Evolutionary conservation across 1,140 invertebrate species (phyloP).

Genomic region (Cotesia glomerata): DNA sequence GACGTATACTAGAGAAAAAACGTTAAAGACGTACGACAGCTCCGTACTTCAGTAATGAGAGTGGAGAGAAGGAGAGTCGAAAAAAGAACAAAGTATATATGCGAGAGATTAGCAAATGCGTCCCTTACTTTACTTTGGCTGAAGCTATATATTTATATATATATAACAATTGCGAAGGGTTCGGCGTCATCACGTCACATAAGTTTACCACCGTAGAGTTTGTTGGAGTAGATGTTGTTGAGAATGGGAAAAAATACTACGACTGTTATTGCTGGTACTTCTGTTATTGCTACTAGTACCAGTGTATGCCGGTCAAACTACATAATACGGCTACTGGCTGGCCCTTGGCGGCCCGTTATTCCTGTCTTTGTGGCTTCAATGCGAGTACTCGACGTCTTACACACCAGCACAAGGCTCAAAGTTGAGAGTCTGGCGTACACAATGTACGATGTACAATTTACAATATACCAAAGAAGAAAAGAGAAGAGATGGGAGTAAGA

Average conservation of each 20-base stretch:
- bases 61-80: neutral
- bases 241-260: too few species aligned
- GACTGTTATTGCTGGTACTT: constrained; percentile 1
- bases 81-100: neutral
- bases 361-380: constrained; percentile 13
- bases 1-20: neutral
- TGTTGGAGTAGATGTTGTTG: too few species aligned
- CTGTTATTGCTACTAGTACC: neutral
- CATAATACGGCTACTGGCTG: constrained; percentile 21
- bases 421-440: too few species aligned
- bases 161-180: neutral
- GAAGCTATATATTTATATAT: too few species aligned
- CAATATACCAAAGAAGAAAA: neutral
- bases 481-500: neutral
- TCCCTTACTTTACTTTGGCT: neutral
- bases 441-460: too few species aligned
- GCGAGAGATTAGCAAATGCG: constrained; percentile 11
- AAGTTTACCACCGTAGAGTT: too few species aligned
- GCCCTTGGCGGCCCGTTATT: constrained; percentile 22
- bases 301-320: constrained; percentile 17
- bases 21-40: neutral
- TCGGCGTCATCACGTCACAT: neutral
- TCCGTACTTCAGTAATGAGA: neutral
- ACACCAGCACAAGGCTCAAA: too few species aligned
- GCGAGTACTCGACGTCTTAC: neutral